A percentile compares a stretch with the other conserved stretches of the same genome.
Evolutionary conservation across 2,888 invertebrate genomes (phyloP).

Genomic region (Aproaerema taeniolella): DNA sequence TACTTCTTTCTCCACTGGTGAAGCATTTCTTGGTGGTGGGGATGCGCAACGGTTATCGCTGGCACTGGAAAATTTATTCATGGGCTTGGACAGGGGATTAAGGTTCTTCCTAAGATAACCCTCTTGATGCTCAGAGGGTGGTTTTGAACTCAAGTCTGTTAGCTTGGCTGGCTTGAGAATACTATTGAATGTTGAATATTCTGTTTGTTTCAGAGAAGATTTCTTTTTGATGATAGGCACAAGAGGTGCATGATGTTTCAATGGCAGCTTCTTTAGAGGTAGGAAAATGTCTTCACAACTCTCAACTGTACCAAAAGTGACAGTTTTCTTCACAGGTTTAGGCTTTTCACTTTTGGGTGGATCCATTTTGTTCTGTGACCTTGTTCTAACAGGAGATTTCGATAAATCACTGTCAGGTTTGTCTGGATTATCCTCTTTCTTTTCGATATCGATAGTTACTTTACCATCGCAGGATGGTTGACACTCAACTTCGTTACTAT

Average conservation of each 20-base stretch:
- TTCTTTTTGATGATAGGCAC: constrained; percentile 81
- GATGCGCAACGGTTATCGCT: constrained; percentile 65
- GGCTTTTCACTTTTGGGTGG: constrained; percentile 57
- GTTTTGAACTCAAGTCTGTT: constrained; percentile 79
- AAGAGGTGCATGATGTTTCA: constrained; percentile 78
- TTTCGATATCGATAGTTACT: constrained; percentile 34
- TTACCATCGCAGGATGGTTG: constrained; percentile 38
- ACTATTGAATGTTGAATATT: constrained; percentile 75
- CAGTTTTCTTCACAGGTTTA: constrained; percentile 79
- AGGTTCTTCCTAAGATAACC: constrained; percentile 66
- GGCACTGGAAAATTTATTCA: constrained; percentile 67
- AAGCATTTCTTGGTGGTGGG: constrained; percentile 60
- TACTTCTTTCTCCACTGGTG: constrained; percentile 57
- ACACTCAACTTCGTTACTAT: constrained; percentile 54
- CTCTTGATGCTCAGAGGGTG: constrained; percentile 69
- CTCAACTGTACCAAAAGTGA: constrained; percentile 80
- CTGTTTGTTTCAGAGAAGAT: constrained; percentile 73
- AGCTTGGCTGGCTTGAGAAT: constrained; percentile 80
- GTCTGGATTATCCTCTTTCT: constrained; percentile 37
- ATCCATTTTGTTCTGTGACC: constrained; percentile 75
- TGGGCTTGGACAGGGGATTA: constrained; percentile 65
- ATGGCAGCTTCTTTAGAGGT: constrained; percentile 74
- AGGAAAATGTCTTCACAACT: constrained; percentile 79
- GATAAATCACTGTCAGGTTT: constrained; percentile 41
- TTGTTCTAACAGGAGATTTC: constrained; percentile 65